These are phyloP conservation scores for Holocentrus rufus DNA, from an alignment of 2,797 vertebrate genomes.

Conservation along the genomic window DNA sequence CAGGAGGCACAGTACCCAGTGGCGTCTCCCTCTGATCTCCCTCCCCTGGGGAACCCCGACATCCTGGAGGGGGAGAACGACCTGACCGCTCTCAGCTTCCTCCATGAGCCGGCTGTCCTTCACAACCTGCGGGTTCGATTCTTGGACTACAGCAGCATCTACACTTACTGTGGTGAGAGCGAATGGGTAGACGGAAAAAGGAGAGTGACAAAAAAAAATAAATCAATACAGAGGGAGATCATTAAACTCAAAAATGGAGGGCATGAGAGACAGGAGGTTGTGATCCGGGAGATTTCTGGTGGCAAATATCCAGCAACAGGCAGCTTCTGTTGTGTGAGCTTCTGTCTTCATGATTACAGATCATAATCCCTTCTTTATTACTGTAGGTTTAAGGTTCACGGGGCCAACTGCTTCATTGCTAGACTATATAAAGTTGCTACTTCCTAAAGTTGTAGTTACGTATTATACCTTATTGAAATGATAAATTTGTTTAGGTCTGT, in stretches of 20 bases:
- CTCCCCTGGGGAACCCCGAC: conserved; percentile 84
- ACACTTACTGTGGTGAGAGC: conserved; percentile 85
- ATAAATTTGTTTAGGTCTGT: not conserved
- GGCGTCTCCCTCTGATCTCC: conserved; percentile 72
- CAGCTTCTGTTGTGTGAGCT: conserved; percentile 53
- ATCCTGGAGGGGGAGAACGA: conserved; percentile 83
- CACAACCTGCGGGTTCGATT: conserved; percentile 84
- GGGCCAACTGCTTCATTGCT: conserved; percentile 24
- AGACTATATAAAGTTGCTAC: not conserved
- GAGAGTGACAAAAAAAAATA: not conserved
- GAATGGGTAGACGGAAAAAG: not conserved
- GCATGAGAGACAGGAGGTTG: not conserved
- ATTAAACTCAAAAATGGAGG: not conserved
- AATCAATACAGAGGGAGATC: not conserved
- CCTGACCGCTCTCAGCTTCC: conserved; percentile 85
- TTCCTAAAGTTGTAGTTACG: not conserved
- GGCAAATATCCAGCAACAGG: conserved; percentile 1
- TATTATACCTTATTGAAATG: not conserved
- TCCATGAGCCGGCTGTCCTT: conserved; percentile 84
- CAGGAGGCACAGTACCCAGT: conserved; percentile 74
- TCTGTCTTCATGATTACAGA: conserved; percentile 42
- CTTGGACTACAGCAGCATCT: conserved; percentile 84
- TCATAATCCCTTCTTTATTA: conserved; percentile 50
- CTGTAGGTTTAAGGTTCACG: conserved; percentile 59
- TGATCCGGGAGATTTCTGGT: not conserved